Percentiles rank a stretch among this genome's conserved stretches.
Evolutionary conservation across 1,140 invertebrate species (phyloP).

Genomic region (Nilaparvata lugens): DNA sequence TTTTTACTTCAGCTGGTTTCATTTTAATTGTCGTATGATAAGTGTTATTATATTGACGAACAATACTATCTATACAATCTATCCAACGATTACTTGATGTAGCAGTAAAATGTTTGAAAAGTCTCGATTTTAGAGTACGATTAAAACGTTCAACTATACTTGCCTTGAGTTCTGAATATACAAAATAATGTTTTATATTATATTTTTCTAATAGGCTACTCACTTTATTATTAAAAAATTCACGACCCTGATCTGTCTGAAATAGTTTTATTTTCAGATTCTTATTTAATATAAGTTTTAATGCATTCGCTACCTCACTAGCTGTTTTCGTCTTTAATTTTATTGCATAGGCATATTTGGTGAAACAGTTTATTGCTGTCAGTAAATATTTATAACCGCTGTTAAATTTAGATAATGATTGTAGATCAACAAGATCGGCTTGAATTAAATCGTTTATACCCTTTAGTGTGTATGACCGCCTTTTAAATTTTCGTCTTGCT

Average conservation of each 20-base stretch:
- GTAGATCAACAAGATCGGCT: too few species aligned
- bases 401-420: too few species aligned
- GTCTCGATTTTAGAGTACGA: conserved; percentile 32
- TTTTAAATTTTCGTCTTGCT: too few species aligned
- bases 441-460: too few species aligned
- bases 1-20: conserved; percentile 21
- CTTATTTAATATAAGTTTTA: conserved; percentile 13
- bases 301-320: background rate
- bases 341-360: too few species aligned
- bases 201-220: conserved; percentile 27
- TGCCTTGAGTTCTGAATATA: conserved; percentile 33
- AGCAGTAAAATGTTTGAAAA: conserved; percentile 34
- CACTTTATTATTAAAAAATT: conserved; percentile 30
- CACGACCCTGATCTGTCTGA: conserved; percentile 30
- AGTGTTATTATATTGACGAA: conserved; percentile 34
- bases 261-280: conserved; percentile 16
- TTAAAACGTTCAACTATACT: conserved; percentile 36
- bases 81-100: background rate
- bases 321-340: too few species aligned
- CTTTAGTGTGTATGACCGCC: too few species aligned
- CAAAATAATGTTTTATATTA: conserved; percentile 33
- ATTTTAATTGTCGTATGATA: conserved; percentile 33
- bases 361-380: too few species aligned
- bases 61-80: conserved; percentile 28
- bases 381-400: too few species aligned